Evolutionary conservation across 2,113 vertebrate genomes (phyloP), one percentile per base, ranked within the genome.

Genomic region (Ptyas mucosa): DNA sequence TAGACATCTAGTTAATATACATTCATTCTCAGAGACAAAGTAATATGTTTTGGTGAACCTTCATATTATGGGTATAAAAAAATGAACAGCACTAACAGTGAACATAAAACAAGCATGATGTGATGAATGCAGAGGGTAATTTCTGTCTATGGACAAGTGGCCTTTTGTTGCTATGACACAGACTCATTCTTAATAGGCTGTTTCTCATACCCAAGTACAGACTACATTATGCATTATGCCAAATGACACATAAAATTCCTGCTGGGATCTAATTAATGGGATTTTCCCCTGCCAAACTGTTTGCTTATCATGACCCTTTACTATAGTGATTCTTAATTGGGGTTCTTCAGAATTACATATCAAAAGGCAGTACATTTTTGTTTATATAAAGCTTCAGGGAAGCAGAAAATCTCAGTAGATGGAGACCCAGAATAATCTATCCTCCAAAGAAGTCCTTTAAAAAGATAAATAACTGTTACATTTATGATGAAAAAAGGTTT

Each of bases 101-200:
- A 75, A 52, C 34, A 93, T 58, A 55, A 89, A 85, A 61, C 43
- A 89, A 92, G 53, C 88, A 51, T 43, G 53, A 89, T 92, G 88
- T 85, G 69, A 46, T 89, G 92, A 85, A 92, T 89, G 49, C 43
- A 89, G 54, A 39, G 92, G 85, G 87, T 85, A 89, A n/a, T 85
- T 61, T 91, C 85, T 85, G 34, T 75, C 69, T 85, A 26, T 54
- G 88, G 88, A 85, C 87, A 89, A 92, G 26, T 89, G 91, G 58
- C 46, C 86, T 89, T 75, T 92, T 75, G 91, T 89, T 92, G 86
- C 87, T 89, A 85, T 89, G 69, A 92, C 58, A 85, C 91, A 92
- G 69, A 89, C 23, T 3, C 12, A 54, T 75, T 92, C 64, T 85
- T 69, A 89, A 85, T 89, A n/a, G 87, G 58, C 55, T 89, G 61